Base-by-base conservation (phyloP, 2,888 invertebrate genomes). In the Anthophora plumipes region DNA sequence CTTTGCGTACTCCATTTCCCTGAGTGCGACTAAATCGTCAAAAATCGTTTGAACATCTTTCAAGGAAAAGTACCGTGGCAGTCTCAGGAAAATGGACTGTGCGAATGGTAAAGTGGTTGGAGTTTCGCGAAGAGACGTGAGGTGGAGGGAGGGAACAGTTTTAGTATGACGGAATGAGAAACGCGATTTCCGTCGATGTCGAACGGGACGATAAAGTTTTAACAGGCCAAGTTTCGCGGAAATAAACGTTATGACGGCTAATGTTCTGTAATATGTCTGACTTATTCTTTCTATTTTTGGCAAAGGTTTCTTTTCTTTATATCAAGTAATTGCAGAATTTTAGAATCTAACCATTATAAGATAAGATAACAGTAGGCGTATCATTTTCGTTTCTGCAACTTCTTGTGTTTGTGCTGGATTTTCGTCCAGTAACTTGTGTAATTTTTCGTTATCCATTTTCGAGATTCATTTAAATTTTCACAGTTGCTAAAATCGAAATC, bases 1-100 rank as follows among this genome's bases (percentile, higher is more conserved):
- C 14, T 17, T 20, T 43, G 20, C 52, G 60, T 46, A 22, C 61
- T 66, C 70, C 66, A 81, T 71, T 81, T 73, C 55, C 48, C 54
- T 14, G 57, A 77, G 68, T 68, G 59, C 59, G 72, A 76, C 60
- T 66, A 69, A 73, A 80, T 76, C 66, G 80, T 73, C 57, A 61
- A 77, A 80, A 66, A 76, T 77, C 77, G 70, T 76, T 64, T 68
- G 60, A 50, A 61, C 72, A 72, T 59, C 66, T 70, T 74, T 61
- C 59, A 22, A 39, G 55, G 25, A 17, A 66, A 67, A 46, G 48
- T 55, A 60, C 12, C 41, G 37, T 3, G n/a, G 59, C 48, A 63
- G 55, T 57, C 48, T n/a, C 31, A 17, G 57, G 76, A 59, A 66
- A 67, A 67, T 61, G 54, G 75, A 75, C 41, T 31, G 52, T 25